Conservation (phyloP, 1,140 invertebrate genomes). For the Sogatella furcifera region DNA sequence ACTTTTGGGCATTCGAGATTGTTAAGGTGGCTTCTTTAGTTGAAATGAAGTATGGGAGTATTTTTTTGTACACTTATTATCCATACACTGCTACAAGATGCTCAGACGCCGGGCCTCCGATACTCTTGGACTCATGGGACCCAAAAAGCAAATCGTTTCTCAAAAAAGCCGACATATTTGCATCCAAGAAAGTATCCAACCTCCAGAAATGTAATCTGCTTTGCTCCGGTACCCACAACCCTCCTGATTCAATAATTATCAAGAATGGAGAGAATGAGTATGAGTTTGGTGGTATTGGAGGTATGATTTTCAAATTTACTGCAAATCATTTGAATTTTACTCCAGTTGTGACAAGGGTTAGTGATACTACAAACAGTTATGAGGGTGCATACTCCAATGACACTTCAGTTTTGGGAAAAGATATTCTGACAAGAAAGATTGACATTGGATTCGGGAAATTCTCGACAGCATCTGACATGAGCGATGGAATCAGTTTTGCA, state of each 20-base stretch:
- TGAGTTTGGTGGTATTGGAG: conserved; percentile 12
- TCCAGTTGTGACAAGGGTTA: conserved; percentile 11
- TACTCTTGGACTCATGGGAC: conserved; percentile 22
- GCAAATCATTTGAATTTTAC: conserved; percentile 23
- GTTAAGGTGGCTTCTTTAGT: conserved; percentile 23
- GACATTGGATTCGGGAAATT: conserved; percentile 23
- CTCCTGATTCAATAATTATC: conserved; percentile 19
- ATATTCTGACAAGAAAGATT: conserved; percentile 13
- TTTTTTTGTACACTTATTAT: conserved; percentile 22
- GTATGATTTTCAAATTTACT: conserved; percentile 19
- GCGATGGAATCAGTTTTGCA: conserved; percentile 15
- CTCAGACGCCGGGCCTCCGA: conserved; percentile 18
- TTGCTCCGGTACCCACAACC: conserved; percentile 19
- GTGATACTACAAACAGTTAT: conserved; percentile 13
- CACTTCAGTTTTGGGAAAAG: conserved; percentile 9
- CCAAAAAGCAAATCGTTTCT: conserved; percentile 7
- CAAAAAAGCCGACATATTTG: conserved; percentile 15
- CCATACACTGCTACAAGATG: conserved; percentile 21
- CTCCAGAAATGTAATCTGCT: conserved; percentile 20
- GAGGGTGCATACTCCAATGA: conserved; percentile 18
- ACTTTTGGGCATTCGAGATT: conserved; percentile 23
- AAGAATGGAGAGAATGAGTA: conserved; percentile 13
- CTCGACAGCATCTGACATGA: conserved; percentile 19
- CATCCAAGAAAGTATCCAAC: conserved; percentile 19
- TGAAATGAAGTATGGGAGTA: conserved; percentile 15